Evolutionary conservation across 2,797 vertebrate genomes (phyloP).

Genomic region (Valencia hispanica): DNA sequence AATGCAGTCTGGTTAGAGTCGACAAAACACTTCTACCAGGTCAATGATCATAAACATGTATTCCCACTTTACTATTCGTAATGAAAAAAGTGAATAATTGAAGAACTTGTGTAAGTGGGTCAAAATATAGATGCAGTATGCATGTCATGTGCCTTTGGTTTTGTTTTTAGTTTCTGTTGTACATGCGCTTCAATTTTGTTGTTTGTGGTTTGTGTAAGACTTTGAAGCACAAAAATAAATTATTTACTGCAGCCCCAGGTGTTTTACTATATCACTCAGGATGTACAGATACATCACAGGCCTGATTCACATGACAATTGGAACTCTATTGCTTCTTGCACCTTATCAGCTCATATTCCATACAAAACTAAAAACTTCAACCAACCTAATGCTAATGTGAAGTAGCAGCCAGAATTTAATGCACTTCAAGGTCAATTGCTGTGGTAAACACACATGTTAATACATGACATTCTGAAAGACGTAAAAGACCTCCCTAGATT

Average conservation of each 20-base stretch:
- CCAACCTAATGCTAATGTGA: conserved; percentile 48
- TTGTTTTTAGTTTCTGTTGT: neutral
- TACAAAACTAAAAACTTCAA: conserved; percentile 55
- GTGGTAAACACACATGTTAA: conserved; percentile 52
- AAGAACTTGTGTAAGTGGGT: neutral
- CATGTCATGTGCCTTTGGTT: conserved; percentile 1
- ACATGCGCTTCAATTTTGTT: conserved; percentile 3
- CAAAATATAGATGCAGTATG: conserved; percentile 3
- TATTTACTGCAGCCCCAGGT: neutral
- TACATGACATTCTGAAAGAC: conserved; percentile 54
- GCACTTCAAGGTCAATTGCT: conserved; percentile 62
- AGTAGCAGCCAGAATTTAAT: conserved; percentile 61
- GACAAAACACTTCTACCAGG: no score
- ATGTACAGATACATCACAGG: conserved; percentile 35
- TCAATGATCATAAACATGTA: no score
- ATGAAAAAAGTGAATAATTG: neutral
- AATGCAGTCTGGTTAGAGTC: no score
- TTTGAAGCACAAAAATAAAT: conserved; percentile 16
- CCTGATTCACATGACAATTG: conserved; percentile 47
- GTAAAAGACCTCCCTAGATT: conserved; percentile 48
- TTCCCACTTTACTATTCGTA: no score
- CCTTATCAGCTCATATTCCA: conserved; percentile 66
- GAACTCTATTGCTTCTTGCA: conserved; percentile 48
- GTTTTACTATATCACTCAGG: conserved; percentile 38
- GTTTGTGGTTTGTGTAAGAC: conserved; percentile 8